A percentile compares a stretch with the other conserved stretches of the same genome.
Conservation (phyloP, 2,113 vertebrate genomes). For the Chitala chitala region DNA sequence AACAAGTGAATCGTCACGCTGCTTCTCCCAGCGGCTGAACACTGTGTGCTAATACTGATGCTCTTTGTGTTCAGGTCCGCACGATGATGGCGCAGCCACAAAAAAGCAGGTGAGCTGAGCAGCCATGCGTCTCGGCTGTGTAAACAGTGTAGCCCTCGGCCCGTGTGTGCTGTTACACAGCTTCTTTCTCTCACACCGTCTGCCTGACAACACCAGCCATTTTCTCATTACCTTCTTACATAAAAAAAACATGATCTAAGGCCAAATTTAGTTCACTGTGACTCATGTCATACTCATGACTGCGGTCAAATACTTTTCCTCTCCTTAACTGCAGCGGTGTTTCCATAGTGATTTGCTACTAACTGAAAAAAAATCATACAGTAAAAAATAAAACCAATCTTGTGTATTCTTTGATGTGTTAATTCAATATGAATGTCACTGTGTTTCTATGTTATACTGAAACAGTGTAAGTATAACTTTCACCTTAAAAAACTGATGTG, state of each 20-base stretch:
- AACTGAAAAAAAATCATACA: no score
- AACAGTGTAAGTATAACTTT: no score
- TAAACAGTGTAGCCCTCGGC: background rate
- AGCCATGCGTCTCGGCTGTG: background rate
- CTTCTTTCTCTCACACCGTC: background rate
- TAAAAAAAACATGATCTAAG: background rate
- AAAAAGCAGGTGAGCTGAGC: slow-evolving; percentile 47
- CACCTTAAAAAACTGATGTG: no score
- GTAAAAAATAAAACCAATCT: no score
- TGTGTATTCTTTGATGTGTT: no score
- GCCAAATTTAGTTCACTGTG: no score
- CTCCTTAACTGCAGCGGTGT: background rate
- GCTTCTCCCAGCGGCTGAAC: background rate
- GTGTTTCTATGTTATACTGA: no score
- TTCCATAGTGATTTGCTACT: background rate
- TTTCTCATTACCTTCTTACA: background rate
- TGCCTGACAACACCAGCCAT: background rate
- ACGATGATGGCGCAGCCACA: slow-evolving; percentile 41
- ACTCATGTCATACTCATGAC: no score
- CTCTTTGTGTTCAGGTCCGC: slow-evolving; percentile 39
- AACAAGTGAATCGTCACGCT: background rate
- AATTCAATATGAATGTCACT: no score
- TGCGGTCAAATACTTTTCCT: background rate
- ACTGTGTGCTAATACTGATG: background rate
- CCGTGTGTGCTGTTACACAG: background rate